Base-by-base conservation (phyloP, 2,113 vertebrate species). In the Callospermophilus lateralis region DNA sequence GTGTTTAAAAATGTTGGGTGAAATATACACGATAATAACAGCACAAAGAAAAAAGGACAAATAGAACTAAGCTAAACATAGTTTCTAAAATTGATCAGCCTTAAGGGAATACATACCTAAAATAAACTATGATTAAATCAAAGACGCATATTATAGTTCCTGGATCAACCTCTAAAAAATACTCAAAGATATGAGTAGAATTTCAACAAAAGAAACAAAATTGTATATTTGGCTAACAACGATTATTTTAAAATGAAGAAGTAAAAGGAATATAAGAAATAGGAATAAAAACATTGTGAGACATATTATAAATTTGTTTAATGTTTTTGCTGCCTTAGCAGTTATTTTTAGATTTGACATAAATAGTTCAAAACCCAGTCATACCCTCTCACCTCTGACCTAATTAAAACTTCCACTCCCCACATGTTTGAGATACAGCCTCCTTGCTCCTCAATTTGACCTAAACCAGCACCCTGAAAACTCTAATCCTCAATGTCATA, bases 111-210 rank as follows among this genome's bases (percentile, higher is more conserved):
- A 30, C 51, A 55, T 91, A 83, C 8, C 30, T 78, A 58, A 91
- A 97, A 83, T 48, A 65, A 73, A 61, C 13, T 63, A 34, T 42
- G 68, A 88, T 65, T 58, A 90, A 95, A n/a, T 73, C 7, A 94
- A 91, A 48, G 24, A 53, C 26, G 4, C 6, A 89, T 34, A 58
- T 68, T 61, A 13, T 0, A 68, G 65, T 51, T 19, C 4, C 10
- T 61, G 24, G 13, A 79, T 84, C 16, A 94, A 55, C 13, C 24
- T 20, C 32, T n/a, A 72, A 83, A 67, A 93, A 53, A 32, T 73
- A 34, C 30, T 87, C 37, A 70, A 84, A 74, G 6, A 70, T 30
- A 58, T 4, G 81, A 48, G 22, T 76, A 63, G 70, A 93, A 45
- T 19, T 72, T 65, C 24, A 78, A 81, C 8, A 81, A 30, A 76